Percentiles rank a stretch among this genome's conserved stretches.
Evolutionary conservation across 1,140 invertebrate genomes (phyloP).

Genomic region (Manduca sexta): DNA sequence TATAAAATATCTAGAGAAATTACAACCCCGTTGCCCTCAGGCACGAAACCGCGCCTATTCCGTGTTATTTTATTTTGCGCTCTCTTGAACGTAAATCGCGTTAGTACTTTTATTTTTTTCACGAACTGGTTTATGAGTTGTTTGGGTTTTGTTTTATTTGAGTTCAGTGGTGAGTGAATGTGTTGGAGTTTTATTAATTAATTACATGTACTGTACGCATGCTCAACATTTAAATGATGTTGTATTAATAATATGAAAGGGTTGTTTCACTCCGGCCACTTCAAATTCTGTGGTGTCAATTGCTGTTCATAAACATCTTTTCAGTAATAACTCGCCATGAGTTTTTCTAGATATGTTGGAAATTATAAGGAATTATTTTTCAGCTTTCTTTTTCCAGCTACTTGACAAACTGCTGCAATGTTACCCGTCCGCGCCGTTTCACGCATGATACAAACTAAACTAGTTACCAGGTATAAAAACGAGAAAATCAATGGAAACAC

Average conservation of each 20-base stretch:
- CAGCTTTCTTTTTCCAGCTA: too few relatives aligned
- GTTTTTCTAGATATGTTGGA: too few relatives aligned
- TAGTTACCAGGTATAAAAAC: not conserved
- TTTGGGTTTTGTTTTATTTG: slow-evolving; percentile 53
- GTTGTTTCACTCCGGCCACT: too few relatives aligned
- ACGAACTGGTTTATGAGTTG: slow-evolving; percentile 46
- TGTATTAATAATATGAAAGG: too few relatives aligned
- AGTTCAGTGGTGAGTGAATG: slow-evolving; percentile 31
- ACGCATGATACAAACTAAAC: too few relatives aligned
- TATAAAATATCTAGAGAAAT: slow-evolving; percentile 68
- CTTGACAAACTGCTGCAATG: too few relatives aligned
- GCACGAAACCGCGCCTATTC: slow-evolving; percentile 59
- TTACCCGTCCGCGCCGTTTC: too few relatives aligned
- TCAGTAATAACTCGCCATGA: too few relatives aligned
- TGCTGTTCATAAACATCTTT: too few relatives aligned
- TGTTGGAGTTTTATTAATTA: slow-evolving; percentile 20
- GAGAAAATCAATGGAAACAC: not conserved
- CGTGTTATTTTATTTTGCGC: slow-evolving; percentile 69
- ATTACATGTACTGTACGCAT: slow-evolving; percentile 9
- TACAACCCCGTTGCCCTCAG: slow-evolving; percentile 47
- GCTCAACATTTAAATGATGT: too few relatives aligned
- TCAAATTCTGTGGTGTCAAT: too few relatives aligned
- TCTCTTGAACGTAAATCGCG: slow-evolving; percentile 66
- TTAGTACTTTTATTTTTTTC: slow-evolving; percentile 59
- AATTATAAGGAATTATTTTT: too few relatives aligned